Evolutionary conservation across 2,797 vertebrate genomes (phyloP).

Genomic region (Sarcophilus harrisii): DNA sequence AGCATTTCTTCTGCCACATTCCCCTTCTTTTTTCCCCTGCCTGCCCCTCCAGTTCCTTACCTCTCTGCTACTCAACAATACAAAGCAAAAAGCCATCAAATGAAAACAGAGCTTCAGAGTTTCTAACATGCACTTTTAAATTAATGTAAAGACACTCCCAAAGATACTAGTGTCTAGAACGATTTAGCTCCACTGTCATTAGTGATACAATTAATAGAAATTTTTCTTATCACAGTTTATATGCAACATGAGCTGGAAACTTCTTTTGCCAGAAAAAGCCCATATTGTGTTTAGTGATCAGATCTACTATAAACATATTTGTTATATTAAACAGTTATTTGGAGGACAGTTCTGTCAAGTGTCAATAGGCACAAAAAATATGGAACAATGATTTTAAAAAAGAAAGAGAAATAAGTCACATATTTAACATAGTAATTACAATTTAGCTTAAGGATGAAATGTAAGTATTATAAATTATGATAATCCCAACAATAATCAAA

Average conservation of each 20-base stretch:
- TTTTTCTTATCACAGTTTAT: background rate
- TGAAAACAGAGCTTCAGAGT: background rate
- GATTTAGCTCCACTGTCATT: background rate
- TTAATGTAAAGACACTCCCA: background rate
- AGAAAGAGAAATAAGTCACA: background rate
- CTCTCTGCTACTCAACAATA: background rate
- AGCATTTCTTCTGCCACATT: background rate
- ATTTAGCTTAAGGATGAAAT: background rate
- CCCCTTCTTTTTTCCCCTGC: fast-evolving
- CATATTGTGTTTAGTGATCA: background rate
- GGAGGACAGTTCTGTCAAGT: background rate
- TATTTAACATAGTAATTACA: background rate
- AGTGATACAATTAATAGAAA: background rate
- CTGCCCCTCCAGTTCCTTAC: background rate
- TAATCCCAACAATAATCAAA: background rate
- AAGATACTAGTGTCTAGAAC: background rate
- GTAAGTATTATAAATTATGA: background rate
- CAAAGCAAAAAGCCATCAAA: background rate
- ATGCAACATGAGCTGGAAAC: background rate
- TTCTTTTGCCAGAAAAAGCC: background rate
- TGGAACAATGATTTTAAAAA: background rate
- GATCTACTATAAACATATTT: background rate
- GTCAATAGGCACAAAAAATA: background rate
- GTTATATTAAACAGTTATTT: background rate
- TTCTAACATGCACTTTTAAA: background rate